phyloP scores from a whole-genome alignment of 2,888 invertebrate genomes.

The Escarpia spicata region DNA sequence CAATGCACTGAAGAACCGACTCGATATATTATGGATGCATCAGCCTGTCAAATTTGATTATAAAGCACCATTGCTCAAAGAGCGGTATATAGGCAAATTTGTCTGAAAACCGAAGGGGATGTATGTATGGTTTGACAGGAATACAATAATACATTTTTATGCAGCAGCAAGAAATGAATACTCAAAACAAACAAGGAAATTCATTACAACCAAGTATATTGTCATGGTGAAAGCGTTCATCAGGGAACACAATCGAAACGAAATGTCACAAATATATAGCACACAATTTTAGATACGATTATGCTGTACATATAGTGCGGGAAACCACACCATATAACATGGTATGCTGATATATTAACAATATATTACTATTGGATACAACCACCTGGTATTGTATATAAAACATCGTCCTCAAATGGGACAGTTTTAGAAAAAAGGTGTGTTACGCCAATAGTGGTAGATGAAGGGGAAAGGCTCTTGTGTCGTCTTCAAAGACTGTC shows the following conservation, averaged over 20 bases:
- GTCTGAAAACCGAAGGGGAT: no score
- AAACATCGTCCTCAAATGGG: neutral
- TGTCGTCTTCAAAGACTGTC: constrained; percentile 5
- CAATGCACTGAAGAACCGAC: no score
- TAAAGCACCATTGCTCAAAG: no score
- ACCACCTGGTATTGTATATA: neutral
- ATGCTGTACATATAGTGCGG: neutral
- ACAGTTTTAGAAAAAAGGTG: neutral
- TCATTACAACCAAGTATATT: neutral
- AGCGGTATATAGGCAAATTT: no score
- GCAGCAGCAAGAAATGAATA: neutral
- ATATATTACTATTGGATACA: neutral
- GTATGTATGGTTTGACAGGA: no score
- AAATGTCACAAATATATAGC: neutral
- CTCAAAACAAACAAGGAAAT: neutral
- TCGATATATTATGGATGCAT: no score
- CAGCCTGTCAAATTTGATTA: no score
- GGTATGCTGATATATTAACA: neutral
- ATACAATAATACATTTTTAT: neutral
- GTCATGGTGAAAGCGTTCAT: neutral
- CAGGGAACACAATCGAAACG: neutral
- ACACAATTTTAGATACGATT: neutral
- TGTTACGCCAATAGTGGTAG: neutral
- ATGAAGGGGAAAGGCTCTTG: neutral
- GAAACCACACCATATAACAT: neutral